Base-by-base conservation (phyloP, 2,888 invertebrate species). In the Eueremaeus valkanovi region DNA sequence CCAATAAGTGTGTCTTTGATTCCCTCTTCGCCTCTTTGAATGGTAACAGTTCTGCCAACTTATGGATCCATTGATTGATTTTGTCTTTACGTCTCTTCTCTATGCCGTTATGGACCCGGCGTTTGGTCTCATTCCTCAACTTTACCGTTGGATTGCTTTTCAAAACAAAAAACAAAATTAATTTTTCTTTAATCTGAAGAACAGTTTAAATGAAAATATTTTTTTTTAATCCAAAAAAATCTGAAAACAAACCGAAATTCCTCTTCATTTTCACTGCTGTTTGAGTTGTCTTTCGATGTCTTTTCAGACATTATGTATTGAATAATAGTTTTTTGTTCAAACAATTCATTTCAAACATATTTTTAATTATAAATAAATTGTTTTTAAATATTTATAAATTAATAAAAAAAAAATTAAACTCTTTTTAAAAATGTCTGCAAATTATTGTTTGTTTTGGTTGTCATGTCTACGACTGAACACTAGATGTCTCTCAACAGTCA, bases 61-160 rank as follows among this genome's bases (percentile, higher is more conserved):
- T 77, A n/a, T 77, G 31, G n/a, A 80, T 80, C 78, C 79, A 79
- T 27, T 75, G 61, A 75, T 78, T 79, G 29, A 83, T 83, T 78
- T 81, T 81, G 73, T 82, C 83, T 78, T 83, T 83, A 11, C 83
- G 78, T 24, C 81, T 80, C 73, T 81, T 80, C 78, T 83, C 83
- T 72, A 80, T 76, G 70, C 77, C 78, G 77, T 79, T 79, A 61
- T 79, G 79, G 16, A 77, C 70, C 68, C 77, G 77, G n/a, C 78
- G 75, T 58, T 76, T 77, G n/a, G 55, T 36, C 11, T 73, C 73
- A 73, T 49, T 73, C 58, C 73, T 66, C 40, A 66, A 8, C 11
- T 33, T 21, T 11, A 40, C 45, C 21, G 45, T 36, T 27, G 16
- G 3, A 21, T 45, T 70, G 45, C 8, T 40, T 6, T 13, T 18